Percentiles rank a stretch among this genome's conserved stretches.
phyloP scores from a whole-genome alignment of 2,888 invertebrate species.

The Aphrophora alni region DNA sequence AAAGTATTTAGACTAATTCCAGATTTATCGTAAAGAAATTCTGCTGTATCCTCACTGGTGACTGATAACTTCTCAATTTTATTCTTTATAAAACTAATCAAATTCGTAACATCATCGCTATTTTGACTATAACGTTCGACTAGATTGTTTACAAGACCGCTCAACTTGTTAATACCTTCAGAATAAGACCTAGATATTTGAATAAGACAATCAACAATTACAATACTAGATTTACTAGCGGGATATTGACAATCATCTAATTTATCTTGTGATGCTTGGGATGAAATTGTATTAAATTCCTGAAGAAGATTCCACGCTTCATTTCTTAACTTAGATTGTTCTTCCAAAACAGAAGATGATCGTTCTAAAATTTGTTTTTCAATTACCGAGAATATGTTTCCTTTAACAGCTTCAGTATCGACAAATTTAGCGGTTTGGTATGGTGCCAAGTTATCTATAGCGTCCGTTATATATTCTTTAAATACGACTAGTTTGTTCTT shows the following conservation, averaged over 20 bases:
- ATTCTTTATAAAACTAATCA: neutral
- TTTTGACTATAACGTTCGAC: neutral
- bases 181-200: neutral
- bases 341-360: neutral
- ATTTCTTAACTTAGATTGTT: neutral
- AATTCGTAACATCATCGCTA: neutral
- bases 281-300: neutral
- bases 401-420: neutral
- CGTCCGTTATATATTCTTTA: neutral
- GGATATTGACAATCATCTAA: neutral
- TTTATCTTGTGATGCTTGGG: neutral
- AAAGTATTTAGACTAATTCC: neutral
- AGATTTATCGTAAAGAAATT: neutral
- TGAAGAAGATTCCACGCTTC: neutral
- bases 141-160: neutral
- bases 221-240: neutral
- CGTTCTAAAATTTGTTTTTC: neutral
- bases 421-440: neutral
- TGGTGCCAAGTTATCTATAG: neutral
- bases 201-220: neutral
- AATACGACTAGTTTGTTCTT: neutral
- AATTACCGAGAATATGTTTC: neutral
- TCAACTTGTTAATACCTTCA: neutral
- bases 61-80: neutral
- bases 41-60: neutral